Evolutionary conservation across 2,888 invertebrate genomes (phyloP).

Genomic region (Calliscelio sp.): DNA sequence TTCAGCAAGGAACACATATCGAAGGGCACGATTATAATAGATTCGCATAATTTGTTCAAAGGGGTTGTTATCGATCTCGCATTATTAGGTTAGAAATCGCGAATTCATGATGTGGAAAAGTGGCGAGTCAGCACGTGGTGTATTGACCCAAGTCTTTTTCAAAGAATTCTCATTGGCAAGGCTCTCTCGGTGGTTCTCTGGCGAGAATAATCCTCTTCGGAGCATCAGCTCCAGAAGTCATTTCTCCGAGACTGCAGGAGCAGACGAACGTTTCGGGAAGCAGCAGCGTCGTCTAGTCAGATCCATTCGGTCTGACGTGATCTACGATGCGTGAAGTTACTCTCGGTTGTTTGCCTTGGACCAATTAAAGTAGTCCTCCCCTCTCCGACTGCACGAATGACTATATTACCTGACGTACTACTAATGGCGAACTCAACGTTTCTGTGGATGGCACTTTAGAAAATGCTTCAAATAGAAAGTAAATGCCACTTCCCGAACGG

Average conservation of each 20-base stretch:
- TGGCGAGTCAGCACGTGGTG: constrained; percentile 32
- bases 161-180: constrained; percentile 46
- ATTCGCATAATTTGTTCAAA: constrained; percentile 22
- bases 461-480: too few species aligned
- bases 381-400: too few species aligned
- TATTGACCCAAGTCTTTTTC: constrained; percentile 50
- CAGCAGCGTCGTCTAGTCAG: constrained; percentile 49
- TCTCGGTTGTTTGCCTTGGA: constrained; percentile 75
- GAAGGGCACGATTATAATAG: too few species aligned
- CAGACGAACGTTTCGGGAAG: constrained; percentile 38
- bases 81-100: constrained; percentile 45
- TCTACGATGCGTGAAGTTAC: constrained; percentile 77
- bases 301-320: constrained; percentile 70
- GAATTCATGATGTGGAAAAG: constrained; percentile 43
- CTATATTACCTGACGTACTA: too few species aligned
- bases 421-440: too few species aligned
- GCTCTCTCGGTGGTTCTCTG: constrained; percentile 13
- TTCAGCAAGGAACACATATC: too few species aligned
- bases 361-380: constrained; percentile 78
- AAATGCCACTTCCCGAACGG: too few species aligned
- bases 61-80: constrained; percentile 33
- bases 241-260: constrained; percentile 40
- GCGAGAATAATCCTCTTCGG: constrained; percentile 50
- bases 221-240: constrained; percentile 44
- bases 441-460: too few species aligned